phyloP scores from a whole-genome alignment of 2,888 invertebrate species.

The Aleiodes alternator region DNA sequence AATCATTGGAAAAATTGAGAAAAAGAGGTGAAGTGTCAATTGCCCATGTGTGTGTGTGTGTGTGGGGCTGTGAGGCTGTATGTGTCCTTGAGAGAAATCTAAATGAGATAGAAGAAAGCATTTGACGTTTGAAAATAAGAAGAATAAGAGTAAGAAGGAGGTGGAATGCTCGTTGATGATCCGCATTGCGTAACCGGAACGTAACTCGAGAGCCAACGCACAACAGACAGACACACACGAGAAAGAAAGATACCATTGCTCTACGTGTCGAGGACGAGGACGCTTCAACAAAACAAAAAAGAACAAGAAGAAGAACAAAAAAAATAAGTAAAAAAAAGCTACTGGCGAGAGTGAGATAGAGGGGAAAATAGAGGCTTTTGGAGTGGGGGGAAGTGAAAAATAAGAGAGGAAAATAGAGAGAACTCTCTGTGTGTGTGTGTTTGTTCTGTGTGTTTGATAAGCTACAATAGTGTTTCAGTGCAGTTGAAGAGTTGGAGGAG shows the following conservation, averaged over 20 bases:
- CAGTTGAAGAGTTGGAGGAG: not conserved
- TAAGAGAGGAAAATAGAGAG: slow-evolving; percentile 30
- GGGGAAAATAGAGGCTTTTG: not conserved
- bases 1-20: not conserved
- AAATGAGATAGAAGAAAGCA: slow-evolving; percentile 31
- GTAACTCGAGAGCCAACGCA: slow-evolving; percentile 55
- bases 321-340: too few species aligned
- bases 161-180: slow-evolving; percentile 50
- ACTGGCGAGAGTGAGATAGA: not conserved
- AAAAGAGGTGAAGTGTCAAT: not conserved
- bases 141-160: slow-evolving; percentile 37
- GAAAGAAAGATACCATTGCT: slow-evolving; percentile 22
- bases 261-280: slow-evolving; percentile 41
- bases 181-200: slow-evolving; percentile 59
- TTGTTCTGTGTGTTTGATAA: slow-evolving; percentile 39
- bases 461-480: slow-evolving; percentile 33
- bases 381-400: slow-evolving; percentile 33
- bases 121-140: slow-evolving; percentile 22
- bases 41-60: too few species aligned
- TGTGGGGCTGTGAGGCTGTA: not conserved
- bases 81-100: slow-evolving; percentile 40
- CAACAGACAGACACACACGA: not conserved
- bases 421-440: not conserved
- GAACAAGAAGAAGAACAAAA: too few species aligned
- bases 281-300: slow-evolving; percentile 19